phyloP scores from a whole-genome alignment of 2,797 vertebrate genomes.

The Buceros bicornis region DNA sequence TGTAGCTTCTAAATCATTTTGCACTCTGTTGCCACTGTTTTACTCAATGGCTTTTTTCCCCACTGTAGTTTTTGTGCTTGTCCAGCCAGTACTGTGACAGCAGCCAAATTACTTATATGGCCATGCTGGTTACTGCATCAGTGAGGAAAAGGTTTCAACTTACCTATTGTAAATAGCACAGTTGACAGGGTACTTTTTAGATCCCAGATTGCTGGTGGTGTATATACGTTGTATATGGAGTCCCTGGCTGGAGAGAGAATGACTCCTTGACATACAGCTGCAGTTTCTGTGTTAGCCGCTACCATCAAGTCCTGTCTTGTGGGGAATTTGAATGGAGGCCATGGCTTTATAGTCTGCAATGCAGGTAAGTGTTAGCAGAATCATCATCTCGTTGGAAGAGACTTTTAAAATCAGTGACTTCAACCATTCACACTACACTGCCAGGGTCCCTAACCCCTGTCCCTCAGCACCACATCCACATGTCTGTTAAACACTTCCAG shows the following conservation, averaged over 20 bases:
- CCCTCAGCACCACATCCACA: no score
- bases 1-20: background rate
- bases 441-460: no score
- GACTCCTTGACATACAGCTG: background rate
- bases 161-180: background rate
- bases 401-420: no score
- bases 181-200: background rate
- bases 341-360: no score
- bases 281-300: background rate
- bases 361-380: fast-evolving
- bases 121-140: background rate
- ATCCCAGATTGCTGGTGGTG: background rate
- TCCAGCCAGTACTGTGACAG: background rate
- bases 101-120: background rate
- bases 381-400: background rate
- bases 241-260: background rate
- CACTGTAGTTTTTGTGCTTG: background rate
- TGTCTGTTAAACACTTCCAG: no score
- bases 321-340: background rate
- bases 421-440: no score
- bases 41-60: background rate
- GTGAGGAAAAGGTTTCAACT: background rate
- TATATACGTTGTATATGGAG: background rate
- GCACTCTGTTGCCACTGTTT: background rate
- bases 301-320: background rate